A percentile compares a stretch with the other conserved stretches of the same genome.
Conservation (phyloP, 2,888 invertebrate species). For the Empis stercorea region DNA sequence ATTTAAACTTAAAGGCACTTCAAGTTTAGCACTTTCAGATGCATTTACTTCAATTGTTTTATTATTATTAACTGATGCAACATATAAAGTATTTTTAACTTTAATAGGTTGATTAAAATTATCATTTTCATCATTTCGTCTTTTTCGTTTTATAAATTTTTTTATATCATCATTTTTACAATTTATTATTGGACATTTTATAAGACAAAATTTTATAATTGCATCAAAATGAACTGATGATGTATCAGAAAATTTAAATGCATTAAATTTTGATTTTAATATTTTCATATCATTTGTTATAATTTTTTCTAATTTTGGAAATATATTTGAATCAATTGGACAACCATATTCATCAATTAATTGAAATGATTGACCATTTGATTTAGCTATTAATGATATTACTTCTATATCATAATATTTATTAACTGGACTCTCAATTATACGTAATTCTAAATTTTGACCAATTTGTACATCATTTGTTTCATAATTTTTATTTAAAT, state of each 20-base stretch:
- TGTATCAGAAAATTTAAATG: constrained; percentile 79
- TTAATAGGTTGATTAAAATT: background rate
- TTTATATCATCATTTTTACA: constrained; percentile 28
- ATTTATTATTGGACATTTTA: constrained; percentile 50
- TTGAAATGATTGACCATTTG: constrained; percentile 60
- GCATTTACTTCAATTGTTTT: constrained; percentile 5
- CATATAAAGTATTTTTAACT: background rate
- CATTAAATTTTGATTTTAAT: constrained; percentile 56
- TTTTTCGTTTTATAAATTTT: constrained; percentile 27
- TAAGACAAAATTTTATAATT: constrained; percentile 68
- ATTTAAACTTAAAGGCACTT: constrained; percentile 42
- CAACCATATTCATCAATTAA: constrained; percentile 68
- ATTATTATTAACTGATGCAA: background rate
- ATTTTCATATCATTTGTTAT: constrained; percentile 27
- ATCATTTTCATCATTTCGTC: constrained; percentile 14
- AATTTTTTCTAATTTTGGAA: constrained; percentile 37
- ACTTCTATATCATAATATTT: constrained; percentile 53
- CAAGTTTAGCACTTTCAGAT: constrained; percentile 12
- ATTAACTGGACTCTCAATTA: constrained; percentile 43
- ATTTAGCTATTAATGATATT: constrained; percentile 67
- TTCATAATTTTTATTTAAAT: constrained; percentile 42
- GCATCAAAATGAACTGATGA: constrained; percentile 69
- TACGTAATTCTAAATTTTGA: constrained; percentile 49
- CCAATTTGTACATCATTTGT: constrained; percentile 54
- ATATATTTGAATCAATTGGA: constrained; percentile 52